These are phyloP conservation scores for Volucella inanis DNA, from an alignment of 2,888 invertebrate genomes.

Conservation along the genomic window DNA sequence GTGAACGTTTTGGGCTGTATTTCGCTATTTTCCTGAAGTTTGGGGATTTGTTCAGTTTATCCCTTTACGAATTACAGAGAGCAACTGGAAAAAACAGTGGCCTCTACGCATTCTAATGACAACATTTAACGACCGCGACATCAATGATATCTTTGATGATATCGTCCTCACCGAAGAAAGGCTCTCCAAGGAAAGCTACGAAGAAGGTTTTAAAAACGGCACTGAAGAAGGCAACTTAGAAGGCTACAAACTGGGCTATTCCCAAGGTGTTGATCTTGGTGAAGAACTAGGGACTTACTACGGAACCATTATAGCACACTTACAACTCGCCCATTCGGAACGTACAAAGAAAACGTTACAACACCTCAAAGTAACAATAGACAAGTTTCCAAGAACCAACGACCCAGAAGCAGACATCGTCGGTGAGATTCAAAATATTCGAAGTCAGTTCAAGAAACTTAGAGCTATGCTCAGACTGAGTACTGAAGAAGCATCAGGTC, in stretches of 20 bases:
- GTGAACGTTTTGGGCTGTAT: too few relatives aligned
- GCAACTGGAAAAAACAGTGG: neutral
- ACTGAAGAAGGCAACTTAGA: conserved; percentile 85
- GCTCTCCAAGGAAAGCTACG: conserved; percentile 86
- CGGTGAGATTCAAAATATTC: conserved; percentile 85
- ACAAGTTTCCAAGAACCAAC: conserved; percentile 87
- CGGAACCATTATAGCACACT: conserved; percentile 85
- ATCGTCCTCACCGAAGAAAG: conserved; percentile 88
- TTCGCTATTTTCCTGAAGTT: neutral
- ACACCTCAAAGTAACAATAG: conserved; percentile 85
- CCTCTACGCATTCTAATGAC: conserved; percentile 49
- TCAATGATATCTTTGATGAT: conserved; percentile 89
- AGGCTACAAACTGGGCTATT: conserved; percentile 89
- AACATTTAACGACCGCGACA: conserved; percentile 84
- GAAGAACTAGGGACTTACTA: conserved; percentile 90
- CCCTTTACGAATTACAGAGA: neutral
- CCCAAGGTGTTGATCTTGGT: conserved; percentile 90
- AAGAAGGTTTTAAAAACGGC: conserved; percentile 88
- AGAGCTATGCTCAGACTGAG: conserved; percentile 85
- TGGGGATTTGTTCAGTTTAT: too few relatives aligned
- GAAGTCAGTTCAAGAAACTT: conserved; percentile 87
- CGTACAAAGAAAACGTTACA: conserved; percentile 85
- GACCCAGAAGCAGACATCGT: conserved; percentile 87
- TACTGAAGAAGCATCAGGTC: conserved; percentile 41
- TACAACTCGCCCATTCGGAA: conserved; percentile 83